Evolutionary conservation across 1,140 invertebrate species (phyloP), one percentile per base, ranked within the genome.

Genomic region (Wiebesia pumilae): DNA sequence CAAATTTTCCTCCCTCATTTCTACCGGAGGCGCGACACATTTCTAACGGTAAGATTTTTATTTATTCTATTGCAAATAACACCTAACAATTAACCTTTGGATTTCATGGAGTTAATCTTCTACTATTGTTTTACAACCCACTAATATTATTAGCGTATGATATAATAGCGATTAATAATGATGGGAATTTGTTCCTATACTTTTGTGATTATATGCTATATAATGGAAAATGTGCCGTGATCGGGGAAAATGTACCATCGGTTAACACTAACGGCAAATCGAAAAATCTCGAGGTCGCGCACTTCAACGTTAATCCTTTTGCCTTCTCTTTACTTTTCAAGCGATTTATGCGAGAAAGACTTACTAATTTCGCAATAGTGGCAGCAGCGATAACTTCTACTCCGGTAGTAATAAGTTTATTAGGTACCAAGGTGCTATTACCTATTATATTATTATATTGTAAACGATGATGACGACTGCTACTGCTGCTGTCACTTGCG

Each of bases 401-500:
- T 69, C 24, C 24, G 38, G 67, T 83, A 71, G 21, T 69, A 16
- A 58, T 83, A 83, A 79, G 43, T 87, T 87, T 83, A 71, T 80
- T 87, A 87, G 40, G 75, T 87, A 73, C 65, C 47, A 75, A 16
- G 86, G 86, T 87, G 86, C 86, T 87, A 87, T 82, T 58, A 81
- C 54, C 54, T n/a, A n/a, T n/a, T n/a, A 51, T 80, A 80, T 47
- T 80, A 86, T 77, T 73, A 83, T 67, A 81, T 80, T 88, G 81
- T 43, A 82, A 85, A 43, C 12, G 33, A 87, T 33, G 58, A 35
- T 58, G 14, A n/a, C 35, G 12, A 83, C 38, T 87, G 81, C 67
- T 78, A 87, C 87, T 89, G 88, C 87, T 87, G 87, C 84, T 88
- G 86, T 30, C 54, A 81, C 40, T 81, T 30, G 67, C 67, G 24